Base-by-base conservation (phyloP, 1,140 invertebrate species). In the Aphidius ervi region DNA sequence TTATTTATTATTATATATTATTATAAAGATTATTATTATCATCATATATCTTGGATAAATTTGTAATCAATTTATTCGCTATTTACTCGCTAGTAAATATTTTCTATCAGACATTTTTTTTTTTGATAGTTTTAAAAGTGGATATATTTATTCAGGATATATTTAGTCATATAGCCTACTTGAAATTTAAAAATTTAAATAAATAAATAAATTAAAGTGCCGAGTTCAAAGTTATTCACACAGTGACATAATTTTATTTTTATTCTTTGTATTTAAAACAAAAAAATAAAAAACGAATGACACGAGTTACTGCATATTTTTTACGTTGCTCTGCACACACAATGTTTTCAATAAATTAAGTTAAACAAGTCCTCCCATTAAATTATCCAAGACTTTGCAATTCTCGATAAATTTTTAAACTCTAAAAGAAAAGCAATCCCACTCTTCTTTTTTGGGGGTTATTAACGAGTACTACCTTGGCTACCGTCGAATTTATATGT, bases 401-500 rank as follows among this genome's bases (percentile, higher is more conserved):
- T 52, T 9, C 52, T 20, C 52, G 52, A 54, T 54, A 54, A 54
- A 54, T 9, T 54, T 31, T 31, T 31, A 31, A 31, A 31, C 23
- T 31, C 23, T 31, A 31, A 31, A 31, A 31, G 23, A 31, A 31
- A 31, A 31, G 23, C 23, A 31, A 31, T 31, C 23, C 23, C 23
- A 31, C 4, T 54, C 6, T n/a, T 16, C n/a, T 10, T 40, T 41
- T 54, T 41, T 41, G 10, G 40, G 5, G 8, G 40, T 54, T 54
- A 54, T 54, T 54, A 54, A 54, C 40, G 52, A 54, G 39, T 40
- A 10, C 10, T 52, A 31, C 52, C 39, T 31, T 31, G 23, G 23
- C 52, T 54, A 53, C 52, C 39, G 40, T 54, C 52, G n/a, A 54
- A 54, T 54, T 54, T 54, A 54, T 52, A 52, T 39, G 39, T 31